Evolutionary conservation across 2,888 invertebrate species (phyloP), one percentile per base, ranked within the genome.

Genomic region (Spodoptera exigua): DNA sequence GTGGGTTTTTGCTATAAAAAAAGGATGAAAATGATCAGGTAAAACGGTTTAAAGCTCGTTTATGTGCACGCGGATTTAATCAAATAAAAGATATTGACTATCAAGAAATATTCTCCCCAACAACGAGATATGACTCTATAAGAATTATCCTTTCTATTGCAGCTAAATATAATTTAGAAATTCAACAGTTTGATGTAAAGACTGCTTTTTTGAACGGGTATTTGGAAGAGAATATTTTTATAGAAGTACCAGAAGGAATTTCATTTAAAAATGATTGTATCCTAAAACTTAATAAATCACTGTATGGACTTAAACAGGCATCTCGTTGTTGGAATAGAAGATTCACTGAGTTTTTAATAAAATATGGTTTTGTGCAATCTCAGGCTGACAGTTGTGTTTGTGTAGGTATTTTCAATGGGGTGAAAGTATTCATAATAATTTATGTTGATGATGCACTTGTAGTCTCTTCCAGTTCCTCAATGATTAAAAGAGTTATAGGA

Each of bases 241-340:
- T 52, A 7, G 43, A 52, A 3, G 10, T 52, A 3, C 43, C 51
- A 3, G 43, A 52, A 2, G 43, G 43, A 12, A 3, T 51, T 1
- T 18, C 18, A 21, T 0, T 51, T 12, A 41, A n/a, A 4, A 4
- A 10, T 11, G n/a, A 34, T 40, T 51, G 1, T 49, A 45, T 72
- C 0, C 66, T 34, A 27, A 70, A 76, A 52, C 49, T 79, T 17
- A 74, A 68, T 14, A 49, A 49, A 49, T n/a, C 40, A 0, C 27
- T 49, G 0, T 41, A 52, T 21, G 41, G 41, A 1, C 5, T 44
- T 2, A 79, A 81, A 65, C 76, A 79, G 18, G 56, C 73, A 37
- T 62, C 78, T 44, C 14, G 81, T 3, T 74, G 76, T 27, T 79
- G 76, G 79, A 76, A 76, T 35, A 59, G 45, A 54, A 74, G 36